Conservation (phyloP, 2,797 vertebrate genomes). For the Ciconia nigra region DNA sequence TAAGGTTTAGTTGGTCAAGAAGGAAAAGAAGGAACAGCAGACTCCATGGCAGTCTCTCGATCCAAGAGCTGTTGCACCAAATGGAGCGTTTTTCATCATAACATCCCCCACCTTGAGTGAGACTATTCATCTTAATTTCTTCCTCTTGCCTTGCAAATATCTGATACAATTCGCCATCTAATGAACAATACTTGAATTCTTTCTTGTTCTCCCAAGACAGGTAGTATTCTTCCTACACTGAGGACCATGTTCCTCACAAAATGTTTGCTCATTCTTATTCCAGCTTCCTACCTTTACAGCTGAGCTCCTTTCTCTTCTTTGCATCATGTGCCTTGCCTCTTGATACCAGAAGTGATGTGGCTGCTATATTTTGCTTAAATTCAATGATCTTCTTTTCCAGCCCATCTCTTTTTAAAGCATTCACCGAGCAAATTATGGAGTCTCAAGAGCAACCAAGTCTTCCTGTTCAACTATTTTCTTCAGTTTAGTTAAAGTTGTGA, state of each 20-base stretch:
- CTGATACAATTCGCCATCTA: not conserved
- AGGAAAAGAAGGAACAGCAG: not conserved
- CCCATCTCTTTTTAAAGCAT: conserved; percentile 17
- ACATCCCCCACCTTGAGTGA: not conserved
- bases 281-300: not conserved
- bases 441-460: conserved; percentile 7
- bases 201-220: not conserved
- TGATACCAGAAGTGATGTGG: not conserved
- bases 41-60: not conserved
- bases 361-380: conserved; percentile 16
- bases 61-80: not conserved
- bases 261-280: not conserved
- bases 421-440: not conserved
- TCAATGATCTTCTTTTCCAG: not conserved
- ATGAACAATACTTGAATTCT: not conserved
- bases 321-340: not conserved
- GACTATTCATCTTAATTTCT: not conserved
- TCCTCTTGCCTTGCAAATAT: not conserved
- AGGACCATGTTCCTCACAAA: not conserved
- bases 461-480: not conserved
- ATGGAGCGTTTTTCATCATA: not conserved
- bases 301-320: not conserved
- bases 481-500: conserved; percentile 21
- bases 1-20: not conserved
- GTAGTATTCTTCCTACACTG: not conserved